Conservation (phyloP, 2,113 vertebrate species). For the Forbesichthys agassizii region DNA sequence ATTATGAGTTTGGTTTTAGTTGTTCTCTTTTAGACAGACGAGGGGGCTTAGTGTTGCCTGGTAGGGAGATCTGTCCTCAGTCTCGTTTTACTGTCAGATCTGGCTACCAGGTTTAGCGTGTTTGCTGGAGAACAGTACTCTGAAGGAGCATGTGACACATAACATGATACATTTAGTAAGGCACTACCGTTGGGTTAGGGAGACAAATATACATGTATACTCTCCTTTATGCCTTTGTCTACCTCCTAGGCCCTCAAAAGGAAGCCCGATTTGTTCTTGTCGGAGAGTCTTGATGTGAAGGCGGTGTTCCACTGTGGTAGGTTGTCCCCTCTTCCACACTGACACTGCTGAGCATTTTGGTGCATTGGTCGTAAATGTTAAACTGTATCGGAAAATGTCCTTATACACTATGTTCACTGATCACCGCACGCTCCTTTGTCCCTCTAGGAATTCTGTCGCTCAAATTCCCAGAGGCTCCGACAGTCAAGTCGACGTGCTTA, state of each 20-base stretch:
- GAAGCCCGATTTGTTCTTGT: slow-evolving; percentile 97
- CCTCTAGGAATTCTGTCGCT: slow-evolving; percentile 90
- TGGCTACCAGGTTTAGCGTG: slow-evolving; percentile 65
- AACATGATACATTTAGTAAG: slow-evolving; percentile 46
- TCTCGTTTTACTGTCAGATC: slow-evolving; percentile 57
- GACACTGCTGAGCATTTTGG: too few species aligned
- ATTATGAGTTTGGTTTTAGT: slow-evolving; percentile 66
- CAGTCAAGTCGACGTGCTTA: slow-evolving; percentile 93
- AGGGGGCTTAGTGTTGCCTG: slow-evolving; percentile 60
- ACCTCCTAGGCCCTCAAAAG: slow-evolving; percentile 95
- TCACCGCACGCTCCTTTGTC: slow-evolving; percentile 47
- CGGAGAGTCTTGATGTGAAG: slow-evolving; percentile 94
- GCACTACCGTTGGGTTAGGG: slow-evolving; percentile 41
- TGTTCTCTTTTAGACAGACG: slow-evolving; percentile 52
- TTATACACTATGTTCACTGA: slow-evolving; percentile 8
- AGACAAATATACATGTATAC: slow-evolving; percentile 26
- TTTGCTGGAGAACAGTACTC: slow-evolving; percentile 49
- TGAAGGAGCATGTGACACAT: slow-evolving; percentile 51
- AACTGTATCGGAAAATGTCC: background rate
- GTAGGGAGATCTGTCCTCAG: slow-evolving; percentile 65
- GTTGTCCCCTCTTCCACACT: slow-evolving; percentile 59
- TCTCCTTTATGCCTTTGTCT: slow-evolving; percentile 79
- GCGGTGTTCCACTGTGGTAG: slow-evolving; percentile 98
- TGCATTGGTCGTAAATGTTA: slow-evolving; percentile 14
- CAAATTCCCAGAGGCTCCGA: slow-evolving; percentile 97